Percentiles rank a stretch among this genome's conserved stretches.
Evolutionary conservation across 2,113 vertebrate genomes (phyloP).

Genomic region (Psophia crepitans): DNA sequence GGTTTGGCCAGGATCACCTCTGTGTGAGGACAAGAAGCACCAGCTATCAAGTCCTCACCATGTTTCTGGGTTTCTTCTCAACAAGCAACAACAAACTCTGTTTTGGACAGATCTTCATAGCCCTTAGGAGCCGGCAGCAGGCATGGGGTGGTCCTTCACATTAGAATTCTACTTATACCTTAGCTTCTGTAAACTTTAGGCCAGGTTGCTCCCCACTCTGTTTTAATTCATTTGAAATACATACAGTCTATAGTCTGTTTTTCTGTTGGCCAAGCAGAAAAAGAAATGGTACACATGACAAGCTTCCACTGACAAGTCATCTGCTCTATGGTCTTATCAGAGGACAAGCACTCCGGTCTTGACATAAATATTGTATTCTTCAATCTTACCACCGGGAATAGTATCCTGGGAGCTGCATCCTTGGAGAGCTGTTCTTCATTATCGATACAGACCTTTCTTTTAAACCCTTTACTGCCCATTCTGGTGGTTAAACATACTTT

Average conservation of each 20-base stretch:
- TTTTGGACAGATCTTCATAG: neutral
- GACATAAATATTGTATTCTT: neutral
- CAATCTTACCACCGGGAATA: neutral
- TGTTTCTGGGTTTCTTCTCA: neutral
- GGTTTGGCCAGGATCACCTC: neutral
- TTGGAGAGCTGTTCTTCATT: neutral
- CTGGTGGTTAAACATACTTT: neutral
- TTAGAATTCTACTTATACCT: neutral
- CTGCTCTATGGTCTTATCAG: neutral
- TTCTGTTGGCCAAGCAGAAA: neutral
- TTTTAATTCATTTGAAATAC: neutral
- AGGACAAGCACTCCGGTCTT: neutral
- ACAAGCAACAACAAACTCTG: neutral
- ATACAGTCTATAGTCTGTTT: neutral
- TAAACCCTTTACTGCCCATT: neutral
- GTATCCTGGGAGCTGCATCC: neutral
- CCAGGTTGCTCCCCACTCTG: neutral
- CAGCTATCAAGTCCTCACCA: neutral
- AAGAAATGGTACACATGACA: neutral
- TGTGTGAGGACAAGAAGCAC: neutral
- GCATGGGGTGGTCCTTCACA: neutral
- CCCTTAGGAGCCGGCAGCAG: neutral
- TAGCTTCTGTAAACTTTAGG: neutral
- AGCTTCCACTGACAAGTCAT: neutral
- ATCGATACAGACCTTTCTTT: neutral